phyloP scores from a whole-genome alignment of 2,797 vertebrate species.

The Protosalanx chinensis region DNA sequence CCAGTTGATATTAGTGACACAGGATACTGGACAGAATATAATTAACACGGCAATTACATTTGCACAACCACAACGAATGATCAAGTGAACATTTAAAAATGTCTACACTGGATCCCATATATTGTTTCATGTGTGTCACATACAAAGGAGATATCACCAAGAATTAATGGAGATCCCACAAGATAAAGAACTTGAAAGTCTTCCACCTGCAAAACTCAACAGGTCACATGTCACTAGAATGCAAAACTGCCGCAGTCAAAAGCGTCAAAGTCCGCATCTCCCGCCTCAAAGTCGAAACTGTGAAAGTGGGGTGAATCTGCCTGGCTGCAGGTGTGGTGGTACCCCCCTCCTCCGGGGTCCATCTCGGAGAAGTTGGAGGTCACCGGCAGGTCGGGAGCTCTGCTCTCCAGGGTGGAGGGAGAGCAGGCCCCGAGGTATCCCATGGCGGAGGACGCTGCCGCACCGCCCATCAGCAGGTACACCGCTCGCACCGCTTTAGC shows the following conservation, averaged over 20 bases:
- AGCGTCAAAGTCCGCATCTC: slow-evolving; percentile 68
- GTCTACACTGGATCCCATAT: neutral
- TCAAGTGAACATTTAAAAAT: neutral
- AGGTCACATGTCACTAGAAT: slow-evolving; percentile 52
- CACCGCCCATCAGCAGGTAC: slow-evolving; percentile 73
- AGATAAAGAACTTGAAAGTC: neutral
- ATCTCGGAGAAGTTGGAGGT: slow-evolving; percentile 53
- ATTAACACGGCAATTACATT: neutral
- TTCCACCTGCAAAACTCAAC: neutral
- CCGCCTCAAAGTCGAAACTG: slow-evolving; percentile 68
- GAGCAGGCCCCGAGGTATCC: slow-evolving; percentile 68
- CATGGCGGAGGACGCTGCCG: slow-evolving; percentile 71
- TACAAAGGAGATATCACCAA: neutral
- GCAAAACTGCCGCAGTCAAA: slow-evolving; percentile 74
- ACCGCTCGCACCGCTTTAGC: slow-evolving; percentile 62
- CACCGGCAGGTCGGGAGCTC: slow-evolving; percentile 52
- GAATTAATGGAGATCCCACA: neutral
- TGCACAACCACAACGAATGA: neutral
- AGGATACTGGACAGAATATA: neutral
- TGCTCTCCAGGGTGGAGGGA: slow-evolving; percentile 52
- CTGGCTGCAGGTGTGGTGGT: slow-evolving; percentile 44
- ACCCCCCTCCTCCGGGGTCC: slow-evolving; percentile 30
- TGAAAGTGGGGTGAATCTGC: slow-evolving; percentile 60
- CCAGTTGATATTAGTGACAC: neutral
- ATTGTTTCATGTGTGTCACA: neutral